Percentiles rank a stretch among this genome's conserved stretches.
These are phyloP conservation scores for Scaeva pyrastri DNA, from an alignment of 2,888 invertebrate species.

Conservation along the genomic window DNA sequence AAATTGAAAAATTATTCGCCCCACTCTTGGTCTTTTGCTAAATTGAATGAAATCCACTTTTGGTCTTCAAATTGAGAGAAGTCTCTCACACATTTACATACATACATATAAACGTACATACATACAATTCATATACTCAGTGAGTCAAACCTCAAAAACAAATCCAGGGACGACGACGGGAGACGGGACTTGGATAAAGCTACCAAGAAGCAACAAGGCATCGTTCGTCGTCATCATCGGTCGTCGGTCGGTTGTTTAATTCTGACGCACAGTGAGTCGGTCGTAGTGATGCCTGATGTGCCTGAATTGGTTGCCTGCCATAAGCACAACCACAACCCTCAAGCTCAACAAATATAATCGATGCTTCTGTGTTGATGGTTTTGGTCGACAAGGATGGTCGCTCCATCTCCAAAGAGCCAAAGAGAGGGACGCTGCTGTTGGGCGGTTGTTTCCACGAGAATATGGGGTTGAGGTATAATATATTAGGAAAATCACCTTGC, in stretches of 20 bases:
- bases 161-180: neutral
- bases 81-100: constrained; percentile 31
- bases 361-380: constrained; percentile 53
- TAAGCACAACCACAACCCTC: constrained; percentile 45
- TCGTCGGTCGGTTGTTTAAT: too few species aligned
- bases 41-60: constrained; percentile 71
- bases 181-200: constrained; percentile 27
- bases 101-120: neutral
- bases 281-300: neutral
- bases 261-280: too few species aligned
- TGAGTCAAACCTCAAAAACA: constrained; percentile 6
- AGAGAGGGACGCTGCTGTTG: too few species aligned
- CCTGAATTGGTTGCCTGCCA: constrained; percentile 27
- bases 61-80: constrained; percentile 50
- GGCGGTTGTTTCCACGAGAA: neutral
- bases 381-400: constrained; percentile 26
- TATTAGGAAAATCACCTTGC: constrained; percentile 7
- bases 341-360: constrained; percentile 57
- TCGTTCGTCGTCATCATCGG: neutral
- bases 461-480: constrained; percentile 19
- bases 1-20: constrained; percentile 68
- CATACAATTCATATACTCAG: neutral
- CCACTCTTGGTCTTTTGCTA: constrained; percentile 36
- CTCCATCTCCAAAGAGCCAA: neutral
- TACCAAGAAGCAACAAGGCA: constrained; percentile 59